phyloP scores from a whole-genome alignment of 2,797 vertebrate genomes.

The Pangasius djambal region DNA sequence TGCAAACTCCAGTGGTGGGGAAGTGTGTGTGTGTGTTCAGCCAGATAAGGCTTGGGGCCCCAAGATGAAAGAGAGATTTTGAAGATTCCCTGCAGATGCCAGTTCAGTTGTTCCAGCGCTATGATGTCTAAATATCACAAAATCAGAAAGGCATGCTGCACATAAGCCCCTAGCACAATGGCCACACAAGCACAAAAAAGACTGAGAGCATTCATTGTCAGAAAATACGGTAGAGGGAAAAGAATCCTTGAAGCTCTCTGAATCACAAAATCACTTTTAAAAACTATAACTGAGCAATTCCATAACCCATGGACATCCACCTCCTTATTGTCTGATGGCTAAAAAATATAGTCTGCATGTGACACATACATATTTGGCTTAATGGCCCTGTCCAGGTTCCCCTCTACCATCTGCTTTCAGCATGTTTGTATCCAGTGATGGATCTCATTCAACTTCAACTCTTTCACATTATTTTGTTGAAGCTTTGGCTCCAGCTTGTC shows the following conservation, averaged over 20 bases:
- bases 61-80: constrained; percentile 28
- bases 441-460: background rate
- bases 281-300: background rate
- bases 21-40: constrained; percentile 39
- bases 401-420: background rate
- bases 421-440: background rate
- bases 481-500: background rate
- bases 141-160: background rate
- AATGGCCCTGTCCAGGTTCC: background rate
- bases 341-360: background rate
- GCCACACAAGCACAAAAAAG: constrained; percentile 4
- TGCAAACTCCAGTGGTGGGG: constrained; percentile 21
- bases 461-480: background rate
- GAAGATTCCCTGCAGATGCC: constrained; percentile 11
- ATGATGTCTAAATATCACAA: constrained; percentile 31
- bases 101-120: constrained; percentile 8
- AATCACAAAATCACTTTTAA: background rate
- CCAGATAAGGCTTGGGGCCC: constrained; percentile 41
- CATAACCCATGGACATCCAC: background rate
- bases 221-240: background rate
- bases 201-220: background rate
- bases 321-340: background rate
- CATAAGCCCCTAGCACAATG: background rate
- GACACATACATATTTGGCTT: background rate
- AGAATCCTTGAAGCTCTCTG: background rate